Conservation (phyloP, 2,113 vertebrate species). For the Heliornis fulica region DNA sequence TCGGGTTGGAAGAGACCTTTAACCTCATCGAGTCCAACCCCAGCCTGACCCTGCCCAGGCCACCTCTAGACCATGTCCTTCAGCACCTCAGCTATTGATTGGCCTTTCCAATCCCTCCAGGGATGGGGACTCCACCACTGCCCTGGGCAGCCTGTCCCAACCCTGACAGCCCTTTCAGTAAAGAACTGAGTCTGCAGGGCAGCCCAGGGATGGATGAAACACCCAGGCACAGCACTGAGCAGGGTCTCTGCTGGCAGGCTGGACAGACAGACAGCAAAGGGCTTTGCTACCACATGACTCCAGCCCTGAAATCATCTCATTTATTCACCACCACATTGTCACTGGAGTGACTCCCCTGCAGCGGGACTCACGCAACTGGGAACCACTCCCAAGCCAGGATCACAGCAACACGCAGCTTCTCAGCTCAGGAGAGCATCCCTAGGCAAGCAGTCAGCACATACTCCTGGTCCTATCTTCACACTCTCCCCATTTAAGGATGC, state of each 20-base stretch:
- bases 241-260: background rate
- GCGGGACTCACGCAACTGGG: background rate
- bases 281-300: background rate
- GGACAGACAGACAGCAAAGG: background rate
- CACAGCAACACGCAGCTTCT: background rate
- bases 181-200: background rate
- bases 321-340: rapidly evolving
- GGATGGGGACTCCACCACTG: too few relatives aligned
- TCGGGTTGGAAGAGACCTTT: too few relatives aligned
- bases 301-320: background rate
- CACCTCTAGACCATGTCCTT: too few relatives aligned
- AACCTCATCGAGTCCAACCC: too few relatives aligned
- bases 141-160: too few relatives aligned
- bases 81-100: too few relatives aligned
- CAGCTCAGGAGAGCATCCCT: background rate
- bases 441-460: background rate
- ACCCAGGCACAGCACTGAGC: rapidly evolving
- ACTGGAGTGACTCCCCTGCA: background rate
- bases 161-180: too few relatives aligned
- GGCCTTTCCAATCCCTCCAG: too few relatives aligned
- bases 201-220: background rate
- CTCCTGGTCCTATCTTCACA: background rate
- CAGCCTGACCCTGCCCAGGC: too few relatives aligned
- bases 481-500: background rate
- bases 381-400: background rate